phyloP scores from a whole-genome alignment of 2,797 vertebrate species.

The Sparidentex hasta region DNA sequence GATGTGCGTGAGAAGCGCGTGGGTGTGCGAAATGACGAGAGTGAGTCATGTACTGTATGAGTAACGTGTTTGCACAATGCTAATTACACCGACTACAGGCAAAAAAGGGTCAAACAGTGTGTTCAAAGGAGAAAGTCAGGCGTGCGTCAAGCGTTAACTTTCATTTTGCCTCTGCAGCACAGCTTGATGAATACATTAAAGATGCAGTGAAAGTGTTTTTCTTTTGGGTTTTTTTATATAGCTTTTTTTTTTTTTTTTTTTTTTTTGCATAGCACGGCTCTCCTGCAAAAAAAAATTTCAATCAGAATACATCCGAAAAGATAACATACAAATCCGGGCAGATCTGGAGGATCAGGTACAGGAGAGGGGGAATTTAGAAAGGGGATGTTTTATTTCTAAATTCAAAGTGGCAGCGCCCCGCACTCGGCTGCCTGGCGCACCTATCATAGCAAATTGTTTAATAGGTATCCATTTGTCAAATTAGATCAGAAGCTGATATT shows the following conservation, averaged over 20 bases:
- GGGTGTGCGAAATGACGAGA: conserved; percentile 76
- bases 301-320: conserved; percentile 53
- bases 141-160: conserved; percentile 34
- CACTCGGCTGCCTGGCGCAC: conserved; percentile 54
- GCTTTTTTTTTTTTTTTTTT: neutral
- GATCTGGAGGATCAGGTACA: conserved; percentile 59
- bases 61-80: conserved; percentile 77
- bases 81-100: conserved; percentile 83
- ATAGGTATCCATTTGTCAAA: conserved; percentile 80
- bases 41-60: conserved; percentile 75
- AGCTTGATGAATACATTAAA: conserved; percentile 49
- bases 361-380: conserved; percentile 51
- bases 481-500: conserved; percentile 79
- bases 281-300: conserved; percentile 50
- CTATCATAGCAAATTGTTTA: conserved; percentile 73
- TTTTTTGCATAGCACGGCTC: conserved; percentile 49
- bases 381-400: conserved; percentile 69
- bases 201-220: conserved; percentile 17
- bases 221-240: too few relatives aligned
- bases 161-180: conserved; percentile 40
- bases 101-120: conserved; percentile 74
- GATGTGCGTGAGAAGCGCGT: conserved; percentile 25
- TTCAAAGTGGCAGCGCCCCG: conserved; percentile 68
- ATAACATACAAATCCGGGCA: conserved; percentile 62
- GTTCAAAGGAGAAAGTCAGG: conserved; percentile 65